phyloP scores from a whole-genome alignment of 2,113 vertebrate genomes.

The Antechinus stuartii region DNA sequence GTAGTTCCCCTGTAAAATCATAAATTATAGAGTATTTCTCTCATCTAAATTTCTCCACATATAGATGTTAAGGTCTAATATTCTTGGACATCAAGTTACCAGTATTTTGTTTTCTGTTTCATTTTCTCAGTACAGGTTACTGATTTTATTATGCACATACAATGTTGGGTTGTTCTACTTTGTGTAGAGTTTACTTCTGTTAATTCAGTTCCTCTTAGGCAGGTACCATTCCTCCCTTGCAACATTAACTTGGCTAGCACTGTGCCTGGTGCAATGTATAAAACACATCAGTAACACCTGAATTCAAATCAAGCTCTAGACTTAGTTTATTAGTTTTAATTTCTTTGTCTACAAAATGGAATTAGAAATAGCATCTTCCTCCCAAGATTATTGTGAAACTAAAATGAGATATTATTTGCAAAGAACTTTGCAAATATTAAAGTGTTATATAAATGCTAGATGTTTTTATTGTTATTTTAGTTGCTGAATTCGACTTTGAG shows the following conservation, averaged over 20 bases:
- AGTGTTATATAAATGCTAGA: not conserved
- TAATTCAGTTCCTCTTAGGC: not conserved
- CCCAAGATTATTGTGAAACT: not conserved
- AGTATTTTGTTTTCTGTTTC: too few species aligned
- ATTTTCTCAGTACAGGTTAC: too few species aligned
- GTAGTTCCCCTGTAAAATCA: too few species aligned
- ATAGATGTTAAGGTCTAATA: too few species aligned
- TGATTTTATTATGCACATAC: not conserved
- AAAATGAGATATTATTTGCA: not conserved
- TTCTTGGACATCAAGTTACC: too few species aligned
- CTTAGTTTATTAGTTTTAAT: not conserved
- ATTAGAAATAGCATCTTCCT: not conserved
- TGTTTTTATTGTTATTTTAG: not conserved
- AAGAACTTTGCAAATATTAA: not conserved
- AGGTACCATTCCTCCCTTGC: not conserved
- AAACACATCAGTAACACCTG: not conserved
- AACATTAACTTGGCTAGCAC: not conserved
- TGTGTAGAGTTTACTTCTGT: not conserved
- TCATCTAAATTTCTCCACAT: too few species aligned
- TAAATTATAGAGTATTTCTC: too few species aligned
- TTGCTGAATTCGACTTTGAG: not conserved
- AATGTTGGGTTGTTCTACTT: not conserved
- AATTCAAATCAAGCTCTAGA: not conserved
- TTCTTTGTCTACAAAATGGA: not conserved
- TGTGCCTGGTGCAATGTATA: not conserved